phyloP scores from a whole-genome alignment of 1,140 invertebrate genomes.

The Bombus affinis region DNA sequence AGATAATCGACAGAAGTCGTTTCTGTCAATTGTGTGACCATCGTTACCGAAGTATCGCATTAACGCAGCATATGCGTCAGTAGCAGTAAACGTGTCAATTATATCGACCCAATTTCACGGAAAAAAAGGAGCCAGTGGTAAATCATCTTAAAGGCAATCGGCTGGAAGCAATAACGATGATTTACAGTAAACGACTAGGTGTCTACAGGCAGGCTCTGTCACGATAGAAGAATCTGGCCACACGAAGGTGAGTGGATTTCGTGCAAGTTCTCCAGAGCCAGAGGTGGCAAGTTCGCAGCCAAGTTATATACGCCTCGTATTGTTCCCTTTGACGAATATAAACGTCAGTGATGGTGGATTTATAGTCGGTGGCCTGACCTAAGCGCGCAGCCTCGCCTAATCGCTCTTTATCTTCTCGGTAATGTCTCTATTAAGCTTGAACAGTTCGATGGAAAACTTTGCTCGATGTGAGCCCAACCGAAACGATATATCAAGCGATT shows the following conservation, averaged over 20 bases:
- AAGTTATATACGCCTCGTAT: constrained; percentile 79
- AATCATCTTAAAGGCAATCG: constrained; percentile 62
- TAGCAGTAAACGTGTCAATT: too few species aligned
- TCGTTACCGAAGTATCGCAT: too few species aligned
- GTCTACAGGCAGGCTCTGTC: constrained; percentile 45
- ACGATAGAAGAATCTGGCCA: constrained; percentile 11
- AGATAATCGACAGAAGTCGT: too few species aligned
- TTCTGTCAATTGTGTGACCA: too few species aligned
- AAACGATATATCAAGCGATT: too few species aligned
- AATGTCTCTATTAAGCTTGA: constrained; percentile 71
- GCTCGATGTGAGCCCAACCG: too few species aligned
- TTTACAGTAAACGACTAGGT: constrained; percentile 63
- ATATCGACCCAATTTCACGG: background rate
- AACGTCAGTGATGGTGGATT: constrained; percentile 75
- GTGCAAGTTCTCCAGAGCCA: background rate
- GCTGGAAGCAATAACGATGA: constrained; percentile 49
- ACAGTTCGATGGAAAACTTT: too few species aligned
- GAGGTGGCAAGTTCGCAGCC: constrained; percentile 66
- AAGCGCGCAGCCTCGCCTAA: constrained; percentile 52
- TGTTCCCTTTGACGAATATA: constrained; percentile 80
- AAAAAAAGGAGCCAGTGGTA: constrained; percentile 2
- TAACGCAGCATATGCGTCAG: too few species aligned
- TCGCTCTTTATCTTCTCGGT: constrained; percentile 5
- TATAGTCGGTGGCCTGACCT: constrained; percentile 72
- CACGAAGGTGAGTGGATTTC: constrained; percentile 56